Evolutionary conservation across 2,888 invertebrate species (phyloP), one percentile per base, ranked within the genome.

Genomic region (Macrophya annulata): DNA sequence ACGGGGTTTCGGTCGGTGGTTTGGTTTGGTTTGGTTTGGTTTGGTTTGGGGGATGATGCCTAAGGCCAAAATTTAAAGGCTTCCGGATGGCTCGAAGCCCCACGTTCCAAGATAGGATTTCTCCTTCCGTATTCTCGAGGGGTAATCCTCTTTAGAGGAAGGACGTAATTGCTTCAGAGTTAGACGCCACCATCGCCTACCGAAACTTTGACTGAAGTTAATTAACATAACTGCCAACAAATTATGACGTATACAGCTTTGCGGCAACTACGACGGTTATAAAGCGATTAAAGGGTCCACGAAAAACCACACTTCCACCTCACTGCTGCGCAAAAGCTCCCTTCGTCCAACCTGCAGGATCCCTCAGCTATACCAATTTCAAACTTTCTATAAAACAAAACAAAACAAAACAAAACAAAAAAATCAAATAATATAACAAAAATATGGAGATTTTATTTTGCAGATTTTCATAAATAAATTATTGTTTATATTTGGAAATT

Each of bases 101-200:
- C 45, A 21, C 83, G 83, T 68, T 45, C 25, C 83, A 71, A 83
- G 71, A 71, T 65, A 59, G 68, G 83, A 83, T 83, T 83, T 21
- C 81, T 71, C 40, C 45, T 83, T 83, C 83, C 68, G 43, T 83
- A 83, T 83, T 68, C 83, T 83, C 45, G 68, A 65, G 68, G 82
- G 83, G 83, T 83, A 83, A 83, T 83, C 83, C 83, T 83, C 68
- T 68, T 83, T 83, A 51, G 68, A 59, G 83, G 68, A 48, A 83
- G 68, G 83, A 83, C 83, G 83, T 83, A 83, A 83, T 71, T 83
- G 83, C 83, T 83, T 71, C 68, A 83, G 81, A 81, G 83, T 51
- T 83, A 31, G 68, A 68, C 65, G 71, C 71, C 31, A 3, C 31
- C 83, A 48, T 83, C 83, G 68, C 81, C 51, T 55, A 21, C 81